Conservation (phyloP, 2,888 invertebrate genomes). For the Halocaridina rubra region DNA sequence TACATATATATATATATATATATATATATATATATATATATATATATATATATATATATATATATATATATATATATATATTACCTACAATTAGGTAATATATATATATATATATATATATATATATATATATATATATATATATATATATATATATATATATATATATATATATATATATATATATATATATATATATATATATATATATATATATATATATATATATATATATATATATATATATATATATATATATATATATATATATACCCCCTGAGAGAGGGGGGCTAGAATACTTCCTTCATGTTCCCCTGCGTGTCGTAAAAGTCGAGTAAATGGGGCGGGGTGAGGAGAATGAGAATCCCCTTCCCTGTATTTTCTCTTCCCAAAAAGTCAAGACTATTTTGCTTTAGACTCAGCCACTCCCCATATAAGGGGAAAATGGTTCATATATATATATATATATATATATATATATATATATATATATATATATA, state of each 20-base stretch:
- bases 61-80: not conserved
- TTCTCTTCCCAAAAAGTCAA: no score
- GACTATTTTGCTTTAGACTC: no score
- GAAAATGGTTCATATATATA: no score
- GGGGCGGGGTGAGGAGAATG: no score
- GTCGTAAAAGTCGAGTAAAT: no score
- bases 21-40: not conserved
- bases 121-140: not conserved
- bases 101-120: not conserved
- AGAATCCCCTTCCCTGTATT: no score
- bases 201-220: not conserved
- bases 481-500: no score
- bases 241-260: not conserved
- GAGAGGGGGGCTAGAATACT: no score
- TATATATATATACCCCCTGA: not conserved
- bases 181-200: not conserved
- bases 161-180: not conserved
- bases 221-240: not conserved
- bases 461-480: no score
- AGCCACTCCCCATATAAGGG: no score
- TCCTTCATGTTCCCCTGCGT: no score
- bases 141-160: not conserved
- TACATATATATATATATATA: not conserved
- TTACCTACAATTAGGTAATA: no score
- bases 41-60: not conserved